These are phyloP conservation scores for Caradrina clavipalpis DNA, from an alignment of 2,888 invertebrate species.

Conservation along the genomic window DNA sequence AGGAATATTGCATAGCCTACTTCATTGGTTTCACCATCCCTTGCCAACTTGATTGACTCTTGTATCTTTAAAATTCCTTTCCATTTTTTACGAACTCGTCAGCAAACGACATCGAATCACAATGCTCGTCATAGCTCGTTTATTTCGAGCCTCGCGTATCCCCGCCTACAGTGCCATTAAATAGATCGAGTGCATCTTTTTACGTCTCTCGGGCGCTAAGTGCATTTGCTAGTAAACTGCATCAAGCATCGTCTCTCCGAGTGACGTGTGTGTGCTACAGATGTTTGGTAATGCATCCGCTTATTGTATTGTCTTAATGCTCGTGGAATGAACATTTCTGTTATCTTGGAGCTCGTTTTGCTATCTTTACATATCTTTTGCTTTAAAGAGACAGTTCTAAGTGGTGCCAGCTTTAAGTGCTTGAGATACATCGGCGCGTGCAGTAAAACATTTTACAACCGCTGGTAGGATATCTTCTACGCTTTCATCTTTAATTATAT, in stretches of 20 bases:
- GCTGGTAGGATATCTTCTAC: neutral
- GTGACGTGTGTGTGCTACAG: constrained; percentile 55
- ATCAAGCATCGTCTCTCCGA: constrained; percentile 68
- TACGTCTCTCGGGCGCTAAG: constrained; percentile 85
- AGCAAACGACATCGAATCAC: constrained; percentile 47
- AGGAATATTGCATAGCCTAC: neutral
- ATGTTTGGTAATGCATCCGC: constrained; percentile 62
- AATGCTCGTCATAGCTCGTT: constrained; percentile 59
- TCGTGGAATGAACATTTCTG: constrained; percentile 54
- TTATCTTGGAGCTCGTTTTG: constrained; percentile 48
- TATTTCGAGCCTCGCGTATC: constrained; percentile 63
- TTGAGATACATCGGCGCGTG: constrained; percentile 33
- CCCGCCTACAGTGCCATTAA: constrained; percentile 83
- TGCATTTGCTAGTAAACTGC: constrained; percentile 87
- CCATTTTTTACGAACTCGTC: constrained; percentile 43
- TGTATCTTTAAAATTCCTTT: constrained; percentile 31
- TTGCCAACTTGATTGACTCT: neutral
- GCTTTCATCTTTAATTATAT: constrained; percentile 28
- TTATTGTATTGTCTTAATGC: constrained; percentile 62
- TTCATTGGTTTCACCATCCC: neutral
- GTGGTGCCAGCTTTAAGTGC: constrained; percentile 58
- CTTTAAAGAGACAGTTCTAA: constrained; percentile 41
- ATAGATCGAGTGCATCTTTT: constrained; percentile 87
- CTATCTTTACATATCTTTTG: constrained; percentile 56
- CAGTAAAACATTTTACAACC: constrained; percentile 40